Base-by-base conservation (phyloP, 1,140 invertebrate species). In the Dryas iulia region DNA sequence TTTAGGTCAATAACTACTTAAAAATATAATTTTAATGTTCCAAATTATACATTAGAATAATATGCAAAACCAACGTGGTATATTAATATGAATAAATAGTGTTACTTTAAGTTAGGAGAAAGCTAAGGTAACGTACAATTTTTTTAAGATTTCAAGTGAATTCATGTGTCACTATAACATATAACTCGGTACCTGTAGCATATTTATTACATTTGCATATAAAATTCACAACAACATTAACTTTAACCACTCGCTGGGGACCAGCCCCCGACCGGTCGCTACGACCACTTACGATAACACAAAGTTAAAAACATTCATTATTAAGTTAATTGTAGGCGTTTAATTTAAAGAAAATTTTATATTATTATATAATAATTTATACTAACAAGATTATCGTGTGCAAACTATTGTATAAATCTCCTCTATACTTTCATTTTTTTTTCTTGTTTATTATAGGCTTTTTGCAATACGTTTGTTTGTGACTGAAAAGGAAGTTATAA, bases 181-280 rank as follows among this genome's bases (percentile, higher is more conserved):
- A 8, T 18, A 18, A 8, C 10, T 14, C 0, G 30, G 30, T 31
- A 47, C n/a, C 33, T n/a, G 54, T 61, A 67, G 35, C 28, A 18
- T n/a, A n/a, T n/a, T n/a, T 28, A 30, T 58, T 58, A 14, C 39
- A 69, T 73, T 77, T 76, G 73, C 83, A 82, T 89, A 87, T 79
- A 86, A 89, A 86, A 87, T 83, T 84, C 79, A 87, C 80, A 87
- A 89, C 87, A 87, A 83, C 74, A 66, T 76, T 78, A 72, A 76
- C 66, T 74, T 69, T 81, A 82, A 78, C 65, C 75, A 77, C 71
- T 71, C 76, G 77, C 75, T 75, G 62, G 84, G 87, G 80, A 78
- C 87, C 87, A 89, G 87, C 86, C 86, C 86, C 78, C 82, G 69
- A 74, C 66, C n/a, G n/a, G n/a, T n/a, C n/a, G n/a, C n/a, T n/a